Evolutionary conservation across 2,113 vertebrate genomes (phyloP).

Genomic region (Nettapus auritus): DNA sequence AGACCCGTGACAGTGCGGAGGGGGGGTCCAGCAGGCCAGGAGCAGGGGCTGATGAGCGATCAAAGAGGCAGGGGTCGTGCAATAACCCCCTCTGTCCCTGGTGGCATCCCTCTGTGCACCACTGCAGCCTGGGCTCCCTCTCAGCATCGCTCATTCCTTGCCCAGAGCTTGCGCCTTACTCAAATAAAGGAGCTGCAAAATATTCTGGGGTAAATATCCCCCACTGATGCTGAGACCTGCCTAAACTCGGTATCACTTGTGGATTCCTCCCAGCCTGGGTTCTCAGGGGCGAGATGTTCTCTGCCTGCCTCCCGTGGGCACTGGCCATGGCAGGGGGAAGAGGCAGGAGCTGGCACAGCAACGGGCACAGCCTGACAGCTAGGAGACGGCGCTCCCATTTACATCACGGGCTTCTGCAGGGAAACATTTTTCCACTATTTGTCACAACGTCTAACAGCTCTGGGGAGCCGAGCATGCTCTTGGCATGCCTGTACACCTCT

Average conservation of each 20-base stretch:
- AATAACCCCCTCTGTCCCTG: neutral
- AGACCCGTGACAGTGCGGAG: neutral
- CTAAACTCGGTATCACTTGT: neutral
- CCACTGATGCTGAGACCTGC: neutral
- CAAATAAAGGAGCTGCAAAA: neutral
- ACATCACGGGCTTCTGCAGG: slow-evolving; percentile 12
- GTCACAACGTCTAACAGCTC: slow-evolving; percentile 15
- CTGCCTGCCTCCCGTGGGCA: neutral
- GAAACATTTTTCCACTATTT: slow-evolving; percentile 43
- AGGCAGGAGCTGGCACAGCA: neutral
- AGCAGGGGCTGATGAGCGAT: neutral
- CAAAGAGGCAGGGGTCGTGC: neutral
- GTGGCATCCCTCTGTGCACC: neutral
- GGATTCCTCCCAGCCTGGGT: neutral
- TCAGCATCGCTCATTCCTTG: neutral
- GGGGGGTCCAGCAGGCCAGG: neutral
- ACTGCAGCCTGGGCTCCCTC: neutral
- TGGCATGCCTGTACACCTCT: neutral
- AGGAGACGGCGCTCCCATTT: neutral
- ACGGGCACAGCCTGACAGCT: neutral
- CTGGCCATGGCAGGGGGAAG: neutral
- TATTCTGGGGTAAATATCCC: neutral
- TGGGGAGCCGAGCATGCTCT: neutral
- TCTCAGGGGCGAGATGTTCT: neutral
- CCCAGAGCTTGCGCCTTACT: neutral